Evolutionary conservation across 2,888 invertebrate genomes (phyloP).

Genomic region (Drosophila setosimentum): DNA sequence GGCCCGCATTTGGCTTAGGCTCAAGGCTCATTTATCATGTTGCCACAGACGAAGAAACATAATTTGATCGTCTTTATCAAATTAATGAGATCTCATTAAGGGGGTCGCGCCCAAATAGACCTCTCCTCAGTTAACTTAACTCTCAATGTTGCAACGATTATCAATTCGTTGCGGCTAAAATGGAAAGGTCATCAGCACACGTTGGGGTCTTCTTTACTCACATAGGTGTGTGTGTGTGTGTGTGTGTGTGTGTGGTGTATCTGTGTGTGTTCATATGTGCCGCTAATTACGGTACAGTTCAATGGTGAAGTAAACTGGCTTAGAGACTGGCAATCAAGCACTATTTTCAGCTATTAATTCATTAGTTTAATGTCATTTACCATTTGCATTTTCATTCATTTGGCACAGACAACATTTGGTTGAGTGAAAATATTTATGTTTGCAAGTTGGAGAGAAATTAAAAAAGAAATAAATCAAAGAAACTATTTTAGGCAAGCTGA

Average conservation of each 20-base stretch:
- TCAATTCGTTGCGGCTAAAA: conserved; percentile 29
- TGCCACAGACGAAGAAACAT: conserved; percentile 18
- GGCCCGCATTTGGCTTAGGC: conserved; percentile 43
- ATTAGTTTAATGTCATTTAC: conserved; percentile 49
- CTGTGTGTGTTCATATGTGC: conserved; percentile 10
- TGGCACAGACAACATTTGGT: conserved; percentile 26
- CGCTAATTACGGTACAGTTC: conserved; percentile 36
- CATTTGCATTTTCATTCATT: conserved; percentile 70
- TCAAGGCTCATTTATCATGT: conserved; percentile 48
- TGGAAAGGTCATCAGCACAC: conserved; percentile 19
- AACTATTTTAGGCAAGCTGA: background rate
- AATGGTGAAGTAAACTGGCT: conserved; percentile 25
- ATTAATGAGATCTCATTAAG: conserved; percentile 70
- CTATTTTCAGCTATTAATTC: conserved; percentile 57
- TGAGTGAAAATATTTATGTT: conserved; percentile 26
- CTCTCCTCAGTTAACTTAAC: background rate
- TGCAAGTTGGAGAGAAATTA: background rate
- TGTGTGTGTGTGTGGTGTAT: no score
- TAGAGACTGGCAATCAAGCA: conserved; percentile 55
- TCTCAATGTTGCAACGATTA: conserved; percentile 24
- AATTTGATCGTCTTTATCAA: conserved; percentile 56
- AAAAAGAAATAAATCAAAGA: background rate
- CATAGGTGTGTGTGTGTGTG: background rate
- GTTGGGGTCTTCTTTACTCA: conserved; percentile 1
- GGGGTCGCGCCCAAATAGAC: conserved; percentile 41